Base-by-base conservation (phyloP, 2,888 invertebrate species). In the Hipparchia sbordonii region DNA sequence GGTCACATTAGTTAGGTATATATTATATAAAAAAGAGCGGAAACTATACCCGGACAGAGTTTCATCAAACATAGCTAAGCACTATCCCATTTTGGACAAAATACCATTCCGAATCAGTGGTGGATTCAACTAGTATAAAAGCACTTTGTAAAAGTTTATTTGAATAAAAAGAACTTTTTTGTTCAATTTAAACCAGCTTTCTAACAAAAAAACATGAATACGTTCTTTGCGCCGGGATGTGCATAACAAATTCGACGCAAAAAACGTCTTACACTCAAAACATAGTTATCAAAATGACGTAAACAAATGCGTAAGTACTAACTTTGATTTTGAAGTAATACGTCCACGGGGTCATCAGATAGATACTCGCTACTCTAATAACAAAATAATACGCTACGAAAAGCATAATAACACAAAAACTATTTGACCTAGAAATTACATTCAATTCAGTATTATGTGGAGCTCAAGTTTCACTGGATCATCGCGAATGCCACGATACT, bases 311-410 rank as follows among this genome's bases (percentile, higher is more conserved):
- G 6, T 54, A 54, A 1, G 2, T 12, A 52, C 52, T 52, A 10
- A 52, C 10, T 13, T 12, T 12, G 13, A n/a, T 8, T 9, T 23
- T 23, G 8, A 23, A 33, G 23, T 33, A 33, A 39, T 39, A 39
- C 39, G 5, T 9, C 6, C 9, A 8, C 8, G 33, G 33, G 33
- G 33, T 33, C 59, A 59, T 10, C 23, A 39, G 39, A 59, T 10
- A 59, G 5, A 23, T 10, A 33, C 1, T 7, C 33, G n/a, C 23
- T 23, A 57, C 33, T 59, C 59, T 59, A 59, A 59, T 33, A 33
- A 59, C 59, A 59, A 61, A 61, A 61, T 61, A 61, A 61, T n/a
- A 59, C 61, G 10, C 61, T 7, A 45, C n/a, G n/a, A 13, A n/a
- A 39, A 39, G 39, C 39, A 61, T 33, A 61, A 61, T 61, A 46